These are phyloP conservation scores for Chiridota heheva DNA, from an alignment of 35 echinoderm and acorn worm genomes.

Conservation along the genomic window DNA sequence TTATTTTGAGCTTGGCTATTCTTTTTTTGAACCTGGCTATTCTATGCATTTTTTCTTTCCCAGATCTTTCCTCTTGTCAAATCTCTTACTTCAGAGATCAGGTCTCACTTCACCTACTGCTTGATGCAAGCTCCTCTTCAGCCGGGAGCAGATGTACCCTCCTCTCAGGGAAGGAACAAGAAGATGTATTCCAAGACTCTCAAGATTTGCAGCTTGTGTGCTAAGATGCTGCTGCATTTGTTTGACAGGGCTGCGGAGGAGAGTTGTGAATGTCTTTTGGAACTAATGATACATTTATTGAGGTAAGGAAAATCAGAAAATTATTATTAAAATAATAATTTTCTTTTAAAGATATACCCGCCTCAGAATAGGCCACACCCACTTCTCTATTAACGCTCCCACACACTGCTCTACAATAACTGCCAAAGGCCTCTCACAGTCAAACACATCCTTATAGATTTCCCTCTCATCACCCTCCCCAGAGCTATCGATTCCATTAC, in stretches of 20 bases:
- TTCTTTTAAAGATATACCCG: too few species aligned
- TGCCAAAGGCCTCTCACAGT: too few species aligned
- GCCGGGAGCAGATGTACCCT: background rate
- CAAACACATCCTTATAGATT: too few species aligned
- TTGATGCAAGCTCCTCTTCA: constrained; percentile 60
- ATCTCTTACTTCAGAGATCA: constrained; percentile 63
- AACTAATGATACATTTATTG: constrained; percentile 48
- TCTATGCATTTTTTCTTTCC: background rate
- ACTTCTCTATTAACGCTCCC: too few species aligned
- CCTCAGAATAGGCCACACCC: too few species aligned
- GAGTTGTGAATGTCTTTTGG: constrained; percentile 23
- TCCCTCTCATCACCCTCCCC: too few species aligned
- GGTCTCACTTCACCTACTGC: constrained; percentile 62
- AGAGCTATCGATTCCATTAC: too few species aligned
- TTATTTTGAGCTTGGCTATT: background rate
- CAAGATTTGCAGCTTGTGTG: constrained; percentile 77
- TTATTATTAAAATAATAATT: constrained; percentile 1
- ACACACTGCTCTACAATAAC: too few species aligned
- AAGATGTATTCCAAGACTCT: constrained; percentile 75
- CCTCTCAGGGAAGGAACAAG: constrained; percentile 51
- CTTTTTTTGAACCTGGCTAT: background rate
- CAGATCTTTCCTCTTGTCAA: constrained; percentile 47
- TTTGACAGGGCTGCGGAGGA: constrained; percentile 52
- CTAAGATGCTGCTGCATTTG: constrained; percentile 89
- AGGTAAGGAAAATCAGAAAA: constrained; percentile 52